These are phyloP conservation scores for Halictus rubicundus DNA, from an alignment of 1,140 invertebrate species.

Conservation along the genomic window DNA sequence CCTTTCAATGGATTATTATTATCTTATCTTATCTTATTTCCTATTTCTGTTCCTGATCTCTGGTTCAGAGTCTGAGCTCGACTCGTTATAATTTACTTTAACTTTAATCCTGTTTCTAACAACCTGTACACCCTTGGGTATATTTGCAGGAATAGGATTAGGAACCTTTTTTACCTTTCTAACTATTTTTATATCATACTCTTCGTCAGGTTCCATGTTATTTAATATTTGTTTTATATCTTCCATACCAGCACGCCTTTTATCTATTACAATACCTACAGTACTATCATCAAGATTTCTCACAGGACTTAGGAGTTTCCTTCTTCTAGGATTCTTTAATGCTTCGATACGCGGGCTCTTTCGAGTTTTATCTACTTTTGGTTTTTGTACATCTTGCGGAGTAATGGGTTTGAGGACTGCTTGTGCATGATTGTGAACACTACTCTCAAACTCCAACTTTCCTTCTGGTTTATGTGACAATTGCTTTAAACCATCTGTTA, in stretches of 20 bases:
- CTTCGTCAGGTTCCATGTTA: too few relatives aligned
- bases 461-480: constrained; percentile 69
- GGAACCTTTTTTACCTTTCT: too few relatives aligned
- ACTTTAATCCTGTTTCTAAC: constrained; percentile 41
- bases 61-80: constrained; percentile 56
- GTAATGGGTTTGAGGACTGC: constrained; percentile 69
- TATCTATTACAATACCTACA: constrained; percentile 1
- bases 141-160: neutral
- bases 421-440: constrained; percentile 80
- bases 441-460: constrained; percentile 70
- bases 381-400: constrained; percentile 57
- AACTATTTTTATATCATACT: too few relatives aligned
- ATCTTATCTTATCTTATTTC: constrained; percentile 1
- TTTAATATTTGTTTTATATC: constrained; percentile 53
- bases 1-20: constrained; percentile 48
- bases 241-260: constrained; percentile 59
- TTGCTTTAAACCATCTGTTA: constrained; percentile 70
- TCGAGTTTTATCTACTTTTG: constrained; percentile 39
- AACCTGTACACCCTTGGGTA: constrained; percentile 39
- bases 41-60: constrained; percentile 56
- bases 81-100: constrained; percentile 13
- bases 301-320: too few relatives aligned
- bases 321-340: constrained; percentile 74
- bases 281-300: too few relatives aligned
- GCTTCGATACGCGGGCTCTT: constrained; percentile 83